Conservation (phyloP, 2,888 invertebrate species). For the Andrena haemorrhoa region DNA sequence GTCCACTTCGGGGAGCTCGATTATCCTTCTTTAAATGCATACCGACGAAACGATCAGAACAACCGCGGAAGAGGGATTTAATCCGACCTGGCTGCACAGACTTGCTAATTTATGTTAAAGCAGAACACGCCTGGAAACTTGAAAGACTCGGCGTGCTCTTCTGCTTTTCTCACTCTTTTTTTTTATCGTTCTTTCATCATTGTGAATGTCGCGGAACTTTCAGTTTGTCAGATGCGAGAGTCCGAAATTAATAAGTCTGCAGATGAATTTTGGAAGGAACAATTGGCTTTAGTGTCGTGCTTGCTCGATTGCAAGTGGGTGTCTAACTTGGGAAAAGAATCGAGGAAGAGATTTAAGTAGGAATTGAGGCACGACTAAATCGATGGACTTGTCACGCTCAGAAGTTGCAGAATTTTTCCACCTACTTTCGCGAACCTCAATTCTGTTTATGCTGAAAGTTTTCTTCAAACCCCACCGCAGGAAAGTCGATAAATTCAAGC, state of each 20-base stretch:
- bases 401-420: constrained; percentile 34
- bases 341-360: not conserved
- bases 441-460: constrained; percentile 42
- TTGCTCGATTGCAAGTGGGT: too few relatives aligned
- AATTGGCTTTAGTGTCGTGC: too few relatives aligned
- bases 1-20: constrained; percentile 29
- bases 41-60: constrained; percentile 56
- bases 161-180: not conserved
- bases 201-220: too few relatives aligned
- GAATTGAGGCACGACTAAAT: not conserved
- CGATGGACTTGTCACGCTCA: not conserved
- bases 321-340: not conserved
- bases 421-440: not conserved
- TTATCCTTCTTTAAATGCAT: constrained; percentile 66
- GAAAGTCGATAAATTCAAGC: constrained; percentile 52
- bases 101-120: constrained; percentile 32
- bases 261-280: too few relatives aligned
- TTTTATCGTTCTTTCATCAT: not conserved
- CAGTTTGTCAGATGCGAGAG: too few relatives aligned
- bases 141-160: not conserved
- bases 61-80: constrained; percentile 25
- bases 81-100: constrained; percentile 4
- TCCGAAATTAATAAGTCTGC: too few relatives aligned
- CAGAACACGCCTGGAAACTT: not conserved
- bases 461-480: not conserved